A percentile compares a stretch with the other conserved stretches of the same genome.
Conservation (phyloP, 1,140 invertebrate genomes). For the Neodiprion lecontei region DNA sequence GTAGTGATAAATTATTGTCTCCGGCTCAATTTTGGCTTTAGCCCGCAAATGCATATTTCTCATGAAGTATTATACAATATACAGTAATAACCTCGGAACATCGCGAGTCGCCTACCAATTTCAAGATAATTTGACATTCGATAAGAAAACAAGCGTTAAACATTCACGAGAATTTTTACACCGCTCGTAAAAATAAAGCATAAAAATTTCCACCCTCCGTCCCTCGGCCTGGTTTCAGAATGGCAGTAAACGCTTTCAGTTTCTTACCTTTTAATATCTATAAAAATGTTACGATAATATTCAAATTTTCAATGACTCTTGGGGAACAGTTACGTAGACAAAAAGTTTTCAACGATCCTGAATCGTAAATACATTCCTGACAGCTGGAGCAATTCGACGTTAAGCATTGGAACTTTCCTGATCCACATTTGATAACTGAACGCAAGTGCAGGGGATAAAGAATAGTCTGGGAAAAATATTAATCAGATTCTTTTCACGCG, state of each 20-base stretch:
- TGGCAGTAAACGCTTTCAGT: slow-evolving; percentile 13
- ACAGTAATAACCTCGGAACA: background rate
- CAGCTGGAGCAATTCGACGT: background rate
- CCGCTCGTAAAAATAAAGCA: slow-evolving; percentile 11
- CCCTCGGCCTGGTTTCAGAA: background rate
- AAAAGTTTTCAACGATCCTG: background rate
- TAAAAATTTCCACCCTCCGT: background rate
- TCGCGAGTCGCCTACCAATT: background rate
- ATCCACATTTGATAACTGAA: no score
- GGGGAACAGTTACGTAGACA: background rate
- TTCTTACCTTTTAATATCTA: slow-evolving; percentile 5
- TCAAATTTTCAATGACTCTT: background rate
- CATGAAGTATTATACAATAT: background rate
- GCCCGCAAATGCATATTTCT: background rate
- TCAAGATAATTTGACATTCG: slow-evolving; percentile 2
- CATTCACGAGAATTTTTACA: slow-evolving; percentile 12
- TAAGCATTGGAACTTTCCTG: no score
- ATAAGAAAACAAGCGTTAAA: slow-evolving; percentile 15
- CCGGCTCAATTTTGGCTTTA: background rate
- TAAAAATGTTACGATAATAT: slow-evolving; percentile 12
- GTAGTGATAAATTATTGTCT: background rate
- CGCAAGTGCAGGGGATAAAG: no score
- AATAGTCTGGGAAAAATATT: no score
- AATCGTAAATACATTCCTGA: background rate
- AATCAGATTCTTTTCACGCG: no score